Conservation (phyloP, 2,888 invertebrate genomes). For the Dysmachus trigonus region DNA sequence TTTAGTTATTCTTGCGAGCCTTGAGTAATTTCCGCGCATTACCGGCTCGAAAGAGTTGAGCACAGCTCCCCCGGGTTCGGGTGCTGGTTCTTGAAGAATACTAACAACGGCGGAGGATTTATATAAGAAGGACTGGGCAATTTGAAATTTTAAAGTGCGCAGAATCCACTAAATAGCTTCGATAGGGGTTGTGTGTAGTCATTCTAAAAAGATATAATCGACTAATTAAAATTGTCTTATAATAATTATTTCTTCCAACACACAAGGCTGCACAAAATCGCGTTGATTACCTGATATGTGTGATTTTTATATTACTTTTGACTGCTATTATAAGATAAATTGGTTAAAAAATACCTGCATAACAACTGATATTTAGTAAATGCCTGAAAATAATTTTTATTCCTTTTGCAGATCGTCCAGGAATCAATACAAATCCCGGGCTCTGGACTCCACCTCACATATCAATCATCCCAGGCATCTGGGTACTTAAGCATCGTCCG, state of each 20-base stretch:
- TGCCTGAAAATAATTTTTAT: neutral
- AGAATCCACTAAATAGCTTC: neutral
- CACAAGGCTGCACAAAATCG: too few species aligned
- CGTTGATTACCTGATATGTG: too few species aligned
- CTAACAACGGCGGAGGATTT: neutral
- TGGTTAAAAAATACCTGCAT: neutral
- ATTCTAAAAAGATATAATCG: neutral
- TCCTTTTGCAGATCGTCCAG: constrained; percentile 82
- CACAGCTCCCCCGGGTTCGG: neutral
- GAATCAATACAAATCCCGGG: constrained; percentile 95
- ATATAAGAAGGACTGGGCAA: neutral
- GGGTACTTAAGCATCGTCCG: constrained; percentile 94
- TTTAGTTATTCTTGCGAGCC: neutral
- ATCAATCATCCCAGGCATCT: constrained; percentile 93
- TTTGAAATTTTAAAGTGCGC: constrained; percentile 15
- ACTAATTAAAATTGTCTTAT: too few species aligned
- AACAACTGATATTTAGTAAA: neutral
- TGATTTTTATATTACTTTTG: too few species aligned
- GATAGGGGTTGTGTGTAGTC: neutral
- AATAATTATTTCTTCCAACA: too few species aligned
- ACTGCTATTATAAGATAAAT: neutral
- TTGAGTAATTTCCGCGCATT: neutral
- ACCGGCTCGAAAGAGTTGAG: neutral
- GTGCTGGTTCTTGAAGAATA: neutral
- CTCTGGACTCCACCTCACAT: constrained; percentile 91